These are phyloP conservation scores for Andricus quercusramuli DNA, from an alignment of 2,888 invertebrate genomes.

Conservation along the genomic window DNA sequence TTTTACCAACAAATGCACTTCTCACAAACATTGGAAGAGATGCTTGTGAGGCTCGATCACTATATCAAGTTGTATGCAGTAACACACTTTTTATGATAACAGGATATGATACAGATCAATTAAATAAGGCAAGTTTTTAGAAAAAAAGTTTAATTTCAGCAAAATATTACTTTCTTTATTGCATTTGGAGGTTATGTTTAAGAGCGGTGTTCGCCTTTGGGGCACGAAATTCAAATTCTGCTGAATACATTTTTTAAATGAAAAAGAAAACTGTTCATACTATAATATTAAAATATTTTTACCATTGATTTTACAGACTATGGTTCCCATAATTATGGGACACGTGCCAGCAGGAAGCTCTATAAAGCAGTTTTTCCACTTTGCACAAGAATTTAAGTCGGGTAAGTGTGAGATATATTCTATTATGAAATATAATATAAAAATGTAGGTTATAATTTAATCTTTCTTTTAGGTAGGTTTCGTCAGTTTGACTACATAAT, in stretches of 20 bases:
- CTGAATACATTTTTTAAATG: slow-evolving; percentile 62
- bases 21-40: slow-evolving; percentile 67
- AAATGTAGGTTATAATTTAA: too few relatives aligned
- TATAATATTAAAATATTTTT: neutral
- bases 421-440: too few relatives aligned
- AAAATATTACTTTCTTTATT: too few relatives aligned
- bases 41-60: slow-evolving; percentile 67
- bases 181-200: too few relatives aligned
- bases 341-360: slow-evolving; percentile 87
- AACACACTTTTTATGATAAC: slow-evolving; percentile 68
- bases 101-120: slow-evolving; percentile 66
- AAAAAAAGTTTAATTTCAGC: slow-evolving; percentile 79
- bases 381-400: slow-evolving; percentile 80
- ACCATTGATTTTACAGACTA: slow-evolving; percentile 79
- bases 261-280: neutral
- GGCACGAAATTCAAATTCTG: too few relatives aligned
- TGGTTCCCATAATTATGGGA: slow-evolving; percentile 85
- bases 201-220: too few relatives aligned
- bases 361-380: slow-evolving; percentile 86
- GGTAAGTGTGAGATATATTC: slow-evolving; percentile 71
- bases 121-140: slow-evolving; percentile 80
- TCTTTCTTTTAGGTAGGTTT: slow-evolving; percentile 70
- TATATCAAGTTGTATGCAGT: slow-evolving; percentile 79
- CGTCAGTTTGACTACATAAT: slow-evolving; percentile 81
- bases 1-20: slow-evolving; percentile 66